These are phyloP conservation scores for Malaclemys terrapin DNA, from an alignment of 2,113 vertebrate genomes.

Conservation along the genomic window DNA sequence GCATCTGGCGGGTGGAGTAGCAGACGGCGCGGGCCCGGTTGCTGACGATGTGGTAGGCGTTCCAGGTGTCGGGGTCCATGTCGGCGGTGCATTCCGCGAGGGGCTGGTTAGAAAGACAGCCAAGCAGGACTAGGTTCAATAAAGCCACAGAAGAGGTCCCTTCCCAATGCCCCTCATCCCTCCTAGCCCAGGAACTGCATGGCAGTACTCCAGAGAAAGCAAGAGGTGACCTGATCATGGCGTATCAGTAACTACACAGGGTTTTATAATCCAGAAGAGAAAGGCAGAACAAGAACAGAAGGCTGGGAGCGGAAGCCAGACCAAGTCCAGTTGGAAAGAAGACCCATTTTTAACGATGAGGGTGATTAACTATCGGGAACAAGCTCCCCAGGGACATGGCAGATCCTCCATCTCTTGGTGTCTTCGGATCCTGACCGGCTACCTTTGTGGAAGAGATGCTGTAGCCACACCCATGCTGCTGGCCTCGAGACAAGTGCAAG, in stretches of 20 bases:
- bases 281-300: background rate
- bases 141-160: background rate
- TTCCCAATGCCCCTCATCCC: background rate
- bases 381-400: background rate
- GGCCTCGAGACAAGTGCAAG: background rate
- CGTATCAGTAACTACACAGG: background rate
- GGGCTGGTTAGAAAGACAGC: slow-evolving; percentile 60
- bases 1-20: slow-evolving; percentile 84
- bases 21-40: slow-evolving; percentile 86
- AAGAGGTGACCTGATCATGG: background rate
- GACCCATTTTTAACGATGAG: background rate
- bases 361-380: too few species aligned
- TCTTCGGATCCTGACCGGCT: background rate
- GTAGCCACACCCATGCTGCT: background rate
- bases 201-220: background rate
- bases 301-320: background rate
- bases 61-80: slow-evolving; percentile 88
- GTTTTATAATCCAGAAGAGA: background rate
- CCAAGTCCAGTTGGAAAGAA: background rate
- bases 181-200: too few species aligned
- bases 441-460: background rate
- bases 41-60: slow-evolving; percentile 88
- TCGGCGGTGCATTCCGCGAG: slow-evolving; percentile 81
- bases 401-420: background rate
- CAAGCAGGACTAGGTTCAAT: background rate